Evolutionary conservation across 2,113 vertebrate species (phyloP), one percentile per base, ranked within the genome.

Genomic region (Setophaga petechia): DNA sequence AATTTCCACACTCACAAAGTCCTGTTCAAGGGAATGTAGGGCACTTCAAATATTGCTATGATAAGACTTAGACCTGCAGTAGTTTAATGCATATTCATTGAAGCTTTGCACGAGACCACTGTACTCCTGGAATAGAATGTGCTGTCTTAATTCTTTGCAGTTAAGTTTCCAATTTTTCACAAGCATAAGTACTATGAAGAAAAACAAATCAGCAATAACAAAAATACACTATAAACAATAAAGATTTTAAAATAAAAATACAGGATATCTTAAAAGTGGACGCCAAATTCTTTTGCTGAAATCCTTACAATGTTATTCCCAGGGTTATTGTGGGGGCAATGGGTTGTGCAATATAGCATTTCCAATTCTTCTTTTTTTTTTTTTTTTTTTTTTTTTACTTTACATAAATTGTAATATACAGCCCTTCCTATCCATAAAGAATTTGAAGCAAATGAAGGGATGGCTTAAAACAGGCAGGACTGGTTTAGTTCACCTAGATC

Each of bases 241-340:
- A 4, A 54, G 19, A 63, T 44, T 79, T 80, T 41, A 41, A 10
- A 80, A 49, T 46, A 58, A 90, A 85, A 94, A 44, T 41, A 39
- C 30, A 80, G 20, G 6, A 68, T 66, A 20, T 69, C 24, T 37
- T 81, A 31, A 41, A 92, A 77, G 30, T 35, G 17, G 47, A 11
- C 1, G 43, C 7, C 27, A 58, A 18, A 27, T 63, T 41, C 4
- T 49, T 52, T 49, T 80, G 31, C 31, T 80, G 41, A 89, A 80
- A 80, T 62, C 4, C 37, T 83, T 41, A 58, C 11, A 62, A 15
- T 28, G 7, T 16, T 57, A 23, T 65, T 89, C 31, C 77, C 15
- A 15, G 4, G 15, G 4, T 11, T 44, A 3, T 25, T 12, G 16
- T 13, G 11, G 4, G 23, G 10, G 5, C 3, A 7, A 3, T 0